Evolutionary conservation across 2,888 invertebrate genomes (phyloP), one percentile per base, ranked within the genome.

Genomic region (Drosophila diplacantha): DNA sequence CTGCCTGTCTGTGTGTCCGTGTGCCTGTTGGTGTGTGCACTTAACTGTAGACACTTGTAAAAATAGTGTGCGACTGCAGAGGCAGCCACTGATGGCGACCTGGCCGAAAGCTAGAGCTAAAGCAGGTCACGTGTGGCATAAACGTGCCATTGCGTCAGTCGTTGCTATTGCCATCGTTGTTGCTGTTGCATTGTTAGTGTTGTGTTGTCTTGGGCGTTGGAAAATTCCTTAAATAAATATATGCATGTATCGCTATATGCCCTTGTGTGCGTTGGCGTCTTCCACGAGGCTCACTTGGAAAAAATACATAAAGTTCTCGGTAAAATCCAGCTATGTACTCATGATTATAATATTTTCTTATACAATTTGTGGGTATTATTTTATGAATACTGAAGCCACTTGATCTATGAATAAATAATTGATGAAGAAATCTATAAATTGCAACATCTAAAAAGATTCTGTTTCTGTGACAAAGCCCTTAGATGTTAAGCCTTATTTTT

Each of bases 121-220:
- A 81, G 84, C 81, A 81, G 81, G 81, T 81, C 81, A 81, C 83
- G 81, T 81, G 84, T 80, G 81, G 65, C 73, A 73, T 71, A 78
- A 72, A 69, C 79, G 79, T 81, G 79, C 70, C 66, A 68, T 68
- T 79, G 80, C 83, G 69, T 68, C 69, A 70, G 71, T 62, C 54
- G 63, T 26, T 60, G 34, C 58, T 43, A 39, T 24, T 56, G 14
- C 51, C n/a, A 11, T 44, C 54, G 54, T 64, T 43, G 20, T 46
- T 57, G 34, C 20, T 60, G 65, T 54, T 54, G 58, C 54, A 58
- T 58, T 72, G 60, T 61, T 62, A 52, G 58, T 64, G 57, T 71
- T 73, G 65, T 64, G 57, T 71, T 78, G 67, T 69, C 53, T 65
- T 70, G 66, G 60, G 65, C 58, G 73, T 66, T 60, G 54, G 61